phyloP scores from a whole-genome alignment of 2,888 invertebrate species.

The Frankliniella fusca region DNA sequence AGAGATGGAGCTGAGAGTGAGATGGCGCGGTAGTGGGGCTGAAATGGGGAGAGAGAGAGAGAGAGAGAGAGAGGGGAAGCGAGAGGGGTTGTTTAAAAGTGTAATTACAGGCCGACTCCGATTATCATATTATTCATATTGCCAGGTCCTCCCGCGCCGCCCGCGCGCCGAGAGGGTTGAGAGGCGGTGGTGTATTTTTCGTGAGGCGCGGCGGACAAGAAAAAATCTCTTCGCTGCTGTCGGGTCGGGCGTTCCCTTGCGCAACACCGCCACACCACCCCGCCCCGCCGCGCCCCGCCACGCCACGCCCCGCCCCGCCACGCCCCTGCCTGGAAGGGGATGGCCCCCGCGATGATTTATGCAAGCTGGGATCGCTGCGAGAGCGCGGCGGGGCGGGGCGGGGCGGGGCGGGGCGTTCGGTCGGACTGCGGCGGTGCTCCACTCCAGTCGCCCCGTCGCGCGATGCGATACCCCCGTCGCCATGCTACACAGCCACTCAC shows the following conservation, averaged over 20 bases:
- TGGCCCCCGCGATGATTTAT: constrained; percentile 2
- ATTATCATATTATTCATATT: constrained; percentile 25
- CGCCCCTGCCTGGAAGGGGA: background rate
- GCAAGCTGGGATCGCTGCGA: background rate
- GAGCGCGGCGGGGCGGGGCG: background rate
- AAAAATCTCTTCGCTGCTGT: background rate
- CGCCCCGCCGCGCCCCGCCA: background rate
- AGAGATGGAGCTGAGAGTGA: background rate
- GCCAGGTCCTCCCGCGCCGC: background rate
- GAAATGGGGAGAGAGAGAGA: background rate
- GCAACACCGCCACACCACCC: background rate
- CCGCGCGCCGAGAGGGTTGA: too few relatives aligned
- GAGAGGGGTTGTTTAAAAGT: background rate
- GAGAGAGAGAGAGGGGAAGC: too few relatives aligned
- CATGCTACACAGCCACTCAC: background rate
- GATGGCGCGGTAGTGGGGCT: background rate
- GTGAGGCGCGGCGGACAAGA: constrained; percentile 11
- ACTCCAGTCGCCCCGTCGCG: background rate
- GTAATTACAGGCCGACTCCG: constrained; percentile 13
- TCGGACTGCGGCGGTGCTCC: background rate
- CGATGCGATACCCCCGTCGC: background rate
- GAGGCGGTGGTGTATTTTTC: constrained; percentile 2
- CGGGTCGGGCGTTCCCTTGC: background rate
- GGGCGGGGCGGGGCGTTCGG: background rate
- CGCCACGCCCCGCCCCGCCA: background rate